Evolutionary conservation across 1,140 invertebrate species (phyloP).

Genomic region (Macrocentrus cingulum): DNA sequence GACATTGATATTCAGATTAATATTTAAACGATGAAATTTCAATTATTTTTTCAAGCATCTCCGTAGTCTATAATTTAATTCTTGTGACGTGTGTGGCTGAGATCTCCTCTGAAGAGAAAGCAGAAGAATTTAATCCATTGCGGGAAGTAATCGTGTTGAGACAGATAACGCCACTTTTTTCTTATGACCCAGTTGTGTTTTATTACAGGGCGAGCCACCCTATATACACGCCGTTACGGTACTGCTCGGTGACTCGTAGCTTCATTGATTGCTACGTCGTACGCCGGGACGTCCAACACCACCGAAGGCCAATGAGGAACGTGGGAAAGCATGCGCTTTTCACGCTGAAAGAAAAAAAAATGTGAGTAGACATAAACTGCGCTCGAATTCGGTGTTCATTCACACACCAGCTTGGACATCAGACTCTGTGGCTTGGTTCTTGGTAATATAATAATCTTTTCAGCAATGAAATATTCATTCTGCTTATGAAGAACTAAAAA

Average conservation of each 20-base stretch:
- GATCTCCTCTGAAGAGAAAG: too few species aligned
- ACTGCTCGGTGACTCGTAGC: slow-evolving; percentile 55
- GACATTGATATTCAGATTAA: too few species aligned
- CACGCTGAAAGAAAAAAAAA: neutral
- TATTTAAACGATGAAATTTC: too few species aligned
- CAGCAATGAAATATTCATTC: too few species aligned
- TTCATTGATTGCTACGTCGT: slow-evolving; percentile 57
- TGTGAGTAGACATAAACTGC: neutral
- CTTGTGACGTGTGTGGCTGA: too few species aligned
- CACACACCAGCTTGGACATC: neutral
- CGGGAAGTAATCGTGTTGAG: neutral
- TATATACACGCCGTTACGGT: slow-evolving; percentile 37
- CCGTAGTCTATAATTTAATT: too few species aligned
- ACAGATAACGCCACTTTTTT: neutral
- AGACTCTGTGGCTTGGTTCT: too few species aligned
- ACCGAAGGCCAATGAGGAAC: neutral
- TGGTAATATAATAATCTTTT: too few species aligned
- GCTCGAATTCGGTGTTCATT: neutral
- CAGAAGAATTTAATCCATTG: too few species aligned
- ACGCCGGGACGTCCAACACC: slow-evolving; percentile 37
- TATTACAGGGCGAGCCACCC: slow-evolving; percentile 5
- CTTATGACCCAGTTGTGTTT: neutral
- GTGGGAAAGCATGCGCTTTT: slow-evolving; percentile 6
- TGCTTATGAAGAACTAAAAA: too few species aligned
- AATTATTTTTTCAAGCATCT: too few species aligned